Evolutionary conservation across 2,888 invertebrate genomes (phyloP).

Genomic region (Taphrorychus bicolor): DNA sequence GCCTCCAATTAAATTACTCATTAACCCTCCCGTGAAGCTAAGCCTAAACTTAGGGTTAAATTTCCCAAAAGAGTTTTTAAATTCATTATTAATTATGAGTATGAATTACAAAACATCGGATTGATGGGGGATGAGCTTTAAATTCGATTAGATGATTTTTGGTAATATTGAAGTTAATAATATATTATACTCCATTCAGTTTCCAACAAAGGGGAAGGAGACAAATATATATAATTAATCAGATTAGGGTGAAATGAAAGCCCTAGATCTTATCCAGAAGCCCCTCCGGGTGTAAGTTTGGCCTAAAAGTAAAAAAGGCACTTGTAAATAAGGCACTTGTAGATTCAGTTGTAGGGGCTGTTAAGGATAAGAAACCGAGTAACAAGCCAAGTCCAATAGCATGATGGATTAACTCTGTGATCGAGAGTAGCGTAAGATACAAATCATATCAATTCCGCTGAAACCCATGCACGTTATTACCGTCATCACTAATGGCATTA

Average conservation of each 20-base stretch:
- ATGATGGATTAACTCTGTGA: too few species aligned
- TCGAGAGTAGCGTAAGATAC: too few species aligned
- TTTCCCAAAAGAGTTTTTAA: neutral
- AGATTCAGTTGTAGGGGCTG: neutral
- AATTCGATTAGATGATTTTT: neutral
- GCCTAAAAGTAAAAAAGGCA: neutral
- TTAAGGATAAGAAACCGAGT: neutral
- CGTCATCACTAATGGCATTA: conserved; percentile 21
- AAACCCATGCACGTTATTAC: conserved; percentile 13
- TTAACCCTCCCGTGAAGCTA: neutral
- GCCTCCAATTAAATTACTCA: conserved; percentile 5
- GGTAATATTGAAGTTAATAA: neutral
- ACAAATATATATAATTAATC: neutral
- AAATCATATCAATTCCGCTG: neutral
- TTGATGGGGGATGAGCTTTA: neutral
- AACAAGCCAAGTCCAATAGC: too few species aligned
- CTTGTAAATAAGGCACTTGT: conserved; percentile 5
- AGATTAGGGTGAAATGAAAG: neutral
- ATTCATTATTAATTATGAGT: conserved; percentile 3
- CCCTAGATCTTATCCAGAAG: neutral
- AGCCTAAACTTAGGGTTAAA: neutral
- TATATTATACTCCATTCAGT: conserved; percentile 1
- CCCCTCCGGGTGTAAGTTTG: neutral
- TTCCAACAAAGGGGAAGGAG: neutral
- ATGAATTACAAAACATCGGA: neutral